These are phyloP conservation scores for Diadophis punctatus DNA, from an alignment of 2,113 vertebrate genomes.

Conservation along the genomic window DNA sequence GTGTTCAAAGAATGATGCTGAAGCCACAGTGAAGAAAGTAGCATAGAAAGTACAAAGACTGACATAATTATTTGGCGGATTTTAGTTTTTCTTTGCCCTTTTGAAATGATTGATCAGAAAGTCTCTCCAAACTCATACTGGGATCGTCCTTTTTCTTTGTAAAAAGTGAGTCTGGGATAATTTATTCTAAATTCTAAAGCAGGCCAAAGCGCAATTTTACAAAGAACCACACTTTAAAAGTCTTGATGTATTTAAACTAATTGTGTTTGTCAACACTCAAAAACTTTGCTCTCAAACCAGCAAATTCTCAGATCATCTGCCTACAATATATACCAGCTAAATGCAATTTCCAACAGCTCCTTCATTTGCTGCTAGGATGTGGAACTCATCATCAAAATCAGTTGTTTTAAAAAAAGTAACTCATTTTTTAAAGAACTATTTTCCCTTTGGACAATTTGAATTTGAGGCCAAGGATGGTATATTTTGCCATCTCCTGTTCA, in stretches of 20 bases:
- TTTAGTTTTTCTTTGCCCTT: background rate
- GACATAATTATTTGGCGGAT: background rate
- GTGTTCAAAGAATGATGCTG: conserved; percentile 21
- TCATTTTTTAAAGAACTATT: background rate
- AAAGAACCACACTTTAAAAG: background rate
- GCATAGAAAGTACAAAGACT: background rate
- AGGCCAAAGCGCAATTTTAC: background rate
- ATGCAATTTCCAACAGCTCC: background rate
- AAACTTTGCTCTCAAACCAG: background rate
- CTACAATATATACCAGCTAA: background rate
- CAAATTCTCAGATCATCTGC: background rate
- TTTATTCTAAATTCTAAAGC: background rate
- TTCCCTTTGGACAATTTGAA: background rate
- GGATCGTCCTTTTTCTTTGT: background rate
- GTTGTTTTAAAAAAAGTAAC: background rate
- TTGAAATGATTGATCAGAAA: background rate
- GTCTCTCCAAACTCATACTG: background rate
- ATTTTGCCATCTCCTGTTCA: background rate
- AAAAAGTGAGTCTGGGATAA: background rate
- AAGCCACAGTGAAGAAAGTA: background rate
- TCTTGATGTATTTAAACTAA: background rate
- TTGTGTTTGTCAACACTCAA: background rate
- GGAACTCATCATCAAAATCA: background rate
- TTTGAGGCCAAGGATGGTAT: background rate
- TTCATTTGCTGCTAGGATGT: background rate